phyloP scores from a whole-genome alignment of 2,797 vertebrate species.

The Gastrophryne carolinensis region DNA sequence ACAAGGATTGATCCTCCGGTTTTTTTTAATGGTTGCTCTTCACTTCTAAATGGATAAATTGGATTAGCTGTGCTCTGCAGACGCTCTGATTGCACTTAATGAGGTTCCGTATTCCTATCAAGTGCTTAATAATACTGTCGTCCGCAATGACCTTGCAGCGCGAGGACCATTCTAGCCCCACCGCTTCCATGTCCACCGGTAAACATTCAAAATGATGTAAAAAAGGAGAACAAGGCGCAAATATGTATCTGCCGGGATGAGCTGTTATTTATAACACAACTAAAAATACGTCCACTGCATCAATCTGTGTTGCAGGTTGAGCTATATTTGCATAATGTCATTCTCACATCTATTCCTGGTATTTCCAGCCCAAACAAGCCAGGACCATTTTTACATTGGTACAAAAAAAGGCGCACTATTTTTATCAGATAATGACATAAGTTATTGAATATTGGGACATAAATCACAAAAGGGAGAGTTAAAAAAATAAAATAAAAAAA shows the following conservation, averaged over 20 bases:
- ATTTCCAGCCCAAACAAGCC: slow-evolving; percentile 9
- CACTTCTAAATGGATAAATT: too few species aligned
- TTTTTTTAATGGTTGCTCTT: too few species aligned
- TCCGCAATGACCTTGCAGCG: not conserved
- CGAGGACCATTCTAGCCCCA: not conserved
- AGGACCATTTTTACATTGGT: too few species aligned
- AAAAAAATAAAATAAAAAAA: too few species aligned
- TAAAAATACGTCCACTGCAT: slow-evolving; percentile 13
- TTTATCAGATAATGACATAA: too few species aligned
- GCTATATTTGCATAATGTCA: slow-evolving; percentile 25
- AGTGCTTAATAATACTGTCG: not conserved
- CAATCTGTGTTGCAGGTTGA: slow-evolving; percentile 8
- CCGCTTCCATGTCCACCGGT: not conserved
- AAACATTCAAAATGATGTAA: not conserved
- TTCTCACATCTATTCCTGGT: slow-evolving; percentile 36
- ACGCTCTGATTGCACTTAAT: not conserved
- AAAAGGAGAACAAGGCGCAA: not conserved
- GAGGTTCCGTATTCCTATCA: not conserved
- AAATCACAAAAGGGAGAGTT: too few species aligned
- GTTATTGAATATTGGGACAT: too few species aligned
- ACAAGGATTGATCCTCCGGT: too few species aligned
- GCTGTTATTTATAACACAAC: slow-evolving; percentile 15
- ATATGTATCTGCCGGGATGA: slow-evolving; percentile 3
- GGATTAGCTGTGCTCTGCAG: too few species aligned
- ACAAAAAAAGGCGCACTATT: too few species aligned